Evolutionary conservation across 2,888 invertebrate species (phyloP).

Genomic region (Luperina testacea): DNA sequence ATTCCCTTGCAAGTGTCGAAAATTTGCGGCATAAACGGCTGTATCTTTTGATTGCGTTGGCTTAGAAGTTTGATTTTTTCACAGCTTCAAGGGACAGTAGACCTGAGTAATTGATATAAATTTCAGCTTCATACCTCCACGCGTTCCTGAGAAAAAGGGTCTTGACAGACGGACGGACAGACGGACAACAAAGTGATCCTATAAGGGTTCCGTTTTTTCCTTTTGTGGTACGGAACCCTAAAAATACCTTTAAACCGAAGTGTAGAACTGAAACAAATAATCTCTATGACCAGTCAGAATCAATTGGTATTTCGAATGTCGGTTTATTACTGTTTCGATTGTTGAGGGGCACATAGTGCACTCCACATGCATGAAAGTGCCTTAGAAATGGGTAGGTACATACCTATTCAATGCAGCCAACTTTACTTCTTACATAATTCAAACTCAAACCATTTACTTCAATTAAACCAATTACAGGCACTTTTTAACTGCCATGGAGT

Average conservation of each 20-base stretch:
- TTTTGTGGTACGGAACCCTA: no score
- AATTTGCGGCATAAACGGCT: no score
- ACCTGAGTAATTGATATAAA: no score
- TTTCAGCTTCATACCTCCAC: no score
- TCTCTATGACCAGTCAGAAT: neutral
- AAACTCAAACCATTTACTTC: neutral
- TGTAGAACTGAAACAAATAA: neutral
- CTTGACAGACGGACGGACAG: no score
- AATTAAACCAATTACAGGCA: neutral
- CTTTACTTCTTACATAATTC: neutral
- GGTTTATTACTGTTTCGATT: neutral
- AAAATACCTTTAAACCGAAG: neutral
- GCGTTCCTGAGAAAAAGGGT: no score
- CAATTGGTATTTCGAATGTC: neutral
- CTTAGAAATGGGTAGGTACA: neutral
- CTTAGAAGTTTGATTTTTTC: no score
- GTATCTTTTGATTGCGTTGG: no score
- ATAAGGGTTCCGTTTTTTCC: no score
- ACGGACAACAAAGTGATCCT: no score
- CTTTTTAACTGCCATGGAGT: neutral
- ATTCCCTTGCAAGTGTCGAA: no score
- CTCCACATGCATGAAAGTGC: neutral
- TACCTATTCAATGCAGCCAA: neutral
- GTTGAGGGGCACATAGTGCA: neutral
- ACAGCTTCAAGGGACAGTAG: no score